Conservation (phyloP, 2,888 invertebrate species). For the Epinotia brunnichana region DNA sequence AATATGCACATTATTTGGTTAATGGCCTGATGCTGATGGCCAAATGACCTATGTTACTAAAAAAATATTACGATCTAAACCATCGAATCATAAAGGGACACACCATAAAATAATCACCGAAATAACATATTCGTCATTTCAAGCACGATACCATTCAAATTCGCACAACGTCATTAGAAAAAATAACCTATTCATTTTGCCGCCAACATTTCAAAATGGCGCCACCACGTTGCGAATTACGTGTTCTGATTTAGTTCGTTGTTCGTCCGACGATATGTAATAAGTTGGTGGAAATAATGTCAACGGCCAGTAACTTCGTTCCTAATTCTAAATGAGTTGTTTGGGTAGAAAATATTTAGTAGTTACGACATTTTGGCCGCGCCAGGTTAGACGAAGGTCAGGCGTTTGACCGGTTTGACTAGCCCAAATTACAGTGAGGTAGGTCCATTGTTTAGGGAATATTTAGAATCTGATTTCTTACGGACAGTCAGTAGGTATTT, state of each 20-base stretch:
- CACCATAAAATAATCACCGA: background rate
- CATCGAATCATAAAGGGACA: background rate
- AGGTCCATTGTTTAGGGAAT: constrained; percentile 27
- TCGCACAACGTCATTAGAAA: constrained; percentile 6
- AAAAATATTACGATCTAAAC: background rate
- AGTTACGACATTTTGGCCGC: background rate
- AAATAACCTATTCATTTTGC: constrained; percentile 2
- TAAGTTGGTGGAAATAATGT: constrained; percentile 18
- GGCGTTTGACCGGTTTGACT: constrained; percentile 4
- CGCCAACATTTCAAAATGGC: constrained; percentile 8
- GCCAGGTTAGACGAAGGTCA: constrained; percentile 6
- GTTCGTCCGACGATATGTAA: background rate
- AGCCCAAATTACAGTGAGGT: constrained; percentile 11
- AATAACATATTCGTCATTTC: background rate
- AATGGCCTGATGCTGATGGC: constrained; percentile 4
- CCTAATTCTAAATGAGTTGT: background rate
- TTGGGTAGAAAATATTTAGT: background rate
- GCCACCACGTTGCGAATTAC: background rate
- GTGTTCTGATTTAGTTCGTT: constrained; percentile 1
- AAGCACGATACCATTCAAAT: background rate
- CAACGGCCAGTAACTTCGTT: background rate
- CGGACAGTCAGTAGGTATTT: background rate
- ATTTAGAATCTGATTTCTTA: constrained; percentile 6
- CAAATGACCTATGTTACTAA: constrained; percentile 6
- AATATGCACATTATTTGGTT: constrained; percentile 11